Percentiles rank a stretch among this genome's conserved stretches.
Evolutionary conservation across 2,113 vertebrate genomes (phyloP).

Genomic region (Osmerus eperlanus): DNA sequence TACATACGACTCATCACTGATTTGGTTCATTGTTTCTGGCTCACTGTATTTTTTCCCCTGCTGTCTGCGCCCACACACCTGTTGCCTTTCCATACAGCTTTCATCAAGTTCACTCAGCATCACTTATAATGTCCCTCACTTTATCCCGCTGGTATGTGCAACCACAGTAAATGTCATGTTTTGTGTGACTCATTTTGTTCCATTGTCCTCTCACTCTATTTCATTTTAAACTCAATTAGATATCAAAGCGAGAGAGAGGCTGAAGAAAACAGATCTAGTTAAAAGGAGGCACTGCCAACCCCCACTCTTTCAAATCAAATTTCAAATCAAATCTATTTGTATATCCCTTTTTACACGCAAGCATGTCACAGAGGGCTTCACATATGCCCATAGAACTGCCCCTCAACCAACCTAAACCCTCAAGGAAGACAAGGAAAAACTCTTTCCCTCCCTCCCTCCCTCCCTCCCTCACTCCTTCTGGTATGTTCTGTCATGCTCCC

Average conservation of each 20-base stretch:
- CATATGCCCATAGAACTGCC: too few relatives aligned
- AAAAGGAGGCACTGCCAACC: slow-evolving; percentile 50
- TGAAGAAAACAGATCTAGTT: slow-evolving; percentile 57
- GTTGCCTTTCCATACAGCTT: not conserved
- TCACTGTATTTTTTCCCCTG: not conserved
- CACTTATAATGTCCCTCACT: too few relatives aligned
- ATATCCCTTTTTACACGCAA: too few relatives aligned
- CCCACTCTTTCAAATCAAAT: slow-evolving; percentile 48
- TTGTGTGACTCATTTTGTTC: slow-evolving; percentile 11
- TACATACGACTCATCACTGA: not conserved
- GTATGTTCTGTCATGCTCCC: not conserved
- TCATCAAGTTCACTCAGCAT: not conserved
- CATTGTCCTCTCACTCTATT: slow-evolving; percentile 24
- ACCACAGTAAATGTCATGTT: not conserved
- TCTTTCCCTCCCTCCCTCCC: not conserved
- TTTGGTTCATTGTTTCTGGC: not conserved
- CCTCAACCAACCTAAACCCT: too few relatives aligned
- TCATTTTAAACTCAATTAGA: slow-evolving; percentile 7
- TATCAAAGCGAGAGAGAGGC: slow-evolving; percentile 30
- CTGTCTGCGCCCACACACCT: not conserved
- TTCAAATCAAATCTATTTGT: too few relatives aligned
- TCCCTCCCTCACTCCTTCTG: not conserved
- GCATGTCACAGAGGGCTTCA: too few relatives aligned
- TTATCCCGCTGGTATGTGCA: too few relatives aligned
- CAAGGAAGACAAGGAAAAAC: too few relatives aligned